A percentile compares a stretch with the other conserved stretches of the same genome.
These are phyloP conservation scores for Calycopis cecrops DNA, from an alignment of 1,140 invertebrate species.

Conservation along the genomic window DNA sequence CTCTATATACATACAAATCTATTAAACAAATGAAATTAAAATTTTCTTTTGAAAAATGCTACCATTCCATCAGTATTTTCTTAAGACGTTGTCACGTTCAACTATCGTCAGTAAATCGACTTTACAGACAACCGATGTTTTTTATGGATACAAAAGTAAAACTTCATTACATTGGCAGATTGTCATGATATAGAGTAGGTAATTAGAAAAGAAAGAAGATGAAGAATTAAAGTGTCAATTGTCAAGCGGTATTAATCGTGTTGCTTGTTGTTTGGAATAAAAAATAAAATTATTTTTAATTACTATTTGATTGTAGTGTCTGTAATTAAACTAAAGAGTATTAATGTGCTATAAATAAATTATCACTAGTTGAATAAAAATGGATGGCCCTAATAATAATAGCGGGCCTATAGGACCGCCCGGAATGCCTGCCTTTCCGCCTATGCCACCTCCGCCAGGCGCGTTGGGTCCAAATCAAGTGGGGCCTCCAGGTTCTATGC, in stretches of 20 bases:
- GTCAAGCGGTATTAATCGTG: neutral
- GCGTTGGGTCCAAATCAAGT: slow-evolving; percentile 31
- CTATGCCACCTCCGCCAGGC: slow-evolving; percentile 57
- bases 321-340: slow-evolving; percentile 24
- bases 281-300: neutral
- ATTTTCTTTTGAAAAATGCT: no score
- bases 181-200: no score
- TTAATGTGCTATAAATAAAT: neutral
- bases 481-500: slow-evolving; percentile 9
- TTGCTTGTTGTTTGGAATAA: slow-evolving; percentile 2
- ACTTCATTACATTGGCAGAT: no score
- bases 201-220: no score
- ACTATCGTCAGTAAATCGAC: no score
- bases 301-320: neutral
- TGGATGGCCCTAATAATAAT: slow-evolving; percentile 49
- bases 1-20: no score
- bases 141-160: no score
- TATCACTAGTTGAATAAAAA: slow-evolving; percentile 22
- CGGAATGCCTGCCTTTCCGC: slow-evolving; percentile 54
- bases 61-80: no score
- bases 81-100: no score
- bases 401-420: slow-evolving; percentile 52
- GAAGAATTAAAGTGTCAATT: neutral
- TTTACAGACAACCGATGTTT: no score
- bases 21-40: no score